Conservation (phyloP, 2,113 vertebrate species). For the Lethenteron camtschaticum region DNA sequence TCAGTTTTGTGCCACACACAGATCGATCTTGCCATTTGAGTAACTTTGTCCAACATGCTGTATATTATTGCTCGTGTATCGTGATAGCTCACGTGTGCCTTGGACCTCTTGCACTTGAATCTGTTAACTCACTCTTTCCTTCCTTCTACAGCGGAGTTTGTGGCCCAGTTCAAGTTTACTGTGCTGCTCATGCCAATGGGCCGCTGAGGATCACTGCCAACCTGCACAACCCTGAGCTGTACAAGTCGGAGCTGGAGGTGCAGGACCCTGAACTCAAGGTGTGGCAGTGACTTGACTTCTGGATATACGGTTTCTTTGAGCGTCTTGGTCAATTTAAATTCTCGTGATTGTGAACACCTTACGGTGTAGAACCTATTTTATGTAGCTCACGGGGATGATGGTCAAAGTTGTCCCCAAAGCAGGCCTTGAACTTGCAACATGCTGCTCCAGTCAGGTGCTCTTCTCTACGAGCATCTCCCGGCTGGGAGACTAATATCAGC, state of each 20-base stretch:
- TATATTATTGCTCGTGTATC: no score
- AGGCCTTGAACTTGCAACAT: neutral
- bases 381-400: neutral
- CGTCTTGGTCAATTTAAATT: neutral
- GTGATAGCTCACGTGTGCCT: no score
- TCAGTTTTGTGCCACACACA: no score
- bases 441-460: no score
- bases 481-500: no score
- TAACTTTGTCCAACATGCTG: no score
- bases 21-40: no score
- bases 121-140: constrained; percentile 1
- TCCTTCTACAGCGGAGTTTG: constrained; percentile 43
- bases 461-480: no score
- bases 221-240: constrained; percentile 63
- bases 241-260: constrained; percentile 72
- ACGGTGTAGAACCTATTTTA: neutral
- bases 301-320: constrained; percentile 6
- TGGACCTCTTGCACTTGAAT: no score
- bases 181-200: constrained; percentile 87
- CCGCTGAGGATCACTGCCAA: constrained; percentile 81
- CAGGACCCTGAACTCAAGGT: constrained; percentile 85
- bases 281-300: no score
- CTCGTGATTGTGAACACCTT: neutral
- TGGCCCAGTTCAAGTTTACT: constrained; percentile 96
- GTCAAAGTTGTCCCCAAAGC: neutral